Percentiles rank a stretch among this genome's conserved stretches.
phyloP scores from a whole-genome alignment of 2,888 invertebrate species.

The Rhingia rostrata region DNA sequence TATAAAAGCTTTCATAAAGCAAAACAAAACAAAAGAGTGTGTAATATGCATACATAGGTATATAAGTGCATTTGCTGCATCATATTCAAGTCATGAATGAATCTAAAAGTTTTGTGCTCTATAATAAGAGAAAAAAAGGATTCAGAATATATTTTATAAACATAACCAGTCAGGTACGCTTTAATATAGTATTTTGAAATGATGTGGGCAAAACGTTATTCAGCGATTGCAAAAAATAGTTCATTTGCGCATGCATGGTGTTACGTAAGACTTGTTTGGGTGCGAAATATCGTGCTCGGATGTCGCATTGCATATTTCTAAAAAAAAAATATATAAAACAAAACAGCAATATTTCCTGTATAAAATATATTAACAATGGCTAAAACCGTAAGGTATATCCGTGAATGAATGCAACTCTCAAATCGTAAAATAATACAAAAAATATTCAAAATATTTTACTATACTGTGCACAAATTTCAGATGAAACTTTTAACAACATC shows the following conservation, averaged over 20 bases:
- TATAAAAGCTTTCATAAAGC: background rate
- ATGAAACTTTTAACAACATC: no score
- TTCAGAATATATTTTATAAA: slow-evolving; percentile 18
- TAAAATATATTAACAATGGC: no score
- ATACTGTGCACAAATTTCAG: no score
- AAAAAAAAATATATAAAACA: background rate
- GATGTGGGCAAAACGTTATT: slow-evolving; percentile 1
- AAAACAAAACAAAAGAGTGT: no score
- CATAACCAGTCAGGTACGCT: background rate
- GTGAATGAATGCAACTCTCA: no score
- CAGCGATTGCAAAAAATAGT: slow-evolving; percentile 27
- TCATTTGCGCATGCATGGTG: slow-evolving; percentile 49
- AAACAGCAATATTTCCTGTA: no score
- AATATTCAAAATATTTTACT: no score
- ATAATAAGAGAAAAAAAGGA: slow-evolving; percentile 30
- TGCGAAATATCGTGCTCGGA: background rate
- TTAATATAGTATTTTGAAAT: slow-evolving; percentile 14
- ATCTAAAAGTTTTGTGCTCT: slow-evolving; percentile 31
- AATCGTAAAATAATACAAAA: no score
- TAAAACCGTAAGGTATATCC: no score
- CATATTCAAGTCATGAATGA: slow-evolving; percentile 53
- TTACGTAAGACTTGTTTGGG: slow-evolving; percentile 65
- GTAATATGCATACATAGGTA: background rate
- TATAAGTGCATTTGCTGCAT: slow-evolving; percentile 6
- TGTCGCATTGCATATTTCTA: slow-evolving; percentile 1